Evolutionary conservation across 92 coral and sea anemone genomes (phyloP).

Genomic region (Meandrina meandrites): DNA sequence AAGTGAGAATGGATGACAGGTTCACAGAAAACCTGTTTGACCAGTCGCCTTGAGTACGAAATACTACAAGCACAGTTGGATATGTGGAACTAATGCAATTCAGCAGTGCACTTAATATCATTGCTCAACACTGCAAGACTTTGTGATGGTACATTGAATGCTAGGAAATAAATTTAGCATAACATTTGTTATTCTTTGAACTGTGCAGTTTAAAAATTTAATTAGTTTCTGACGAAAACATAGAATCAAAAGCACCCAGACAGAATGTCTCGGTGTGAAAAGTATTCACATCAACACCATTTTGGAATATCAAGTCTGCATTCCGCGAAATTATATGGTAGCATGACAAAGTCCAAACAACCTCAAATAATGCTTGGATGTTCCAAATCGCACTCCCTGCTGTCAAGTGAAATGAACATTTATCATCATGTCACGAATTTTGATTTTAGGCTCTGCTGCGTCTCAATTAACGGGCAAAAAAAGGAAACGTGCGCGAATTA

Average conservation of each 20-base stretch:
- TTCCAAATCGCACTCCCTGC: conserved; percentile 4
- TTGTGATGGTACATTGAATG: background rate
- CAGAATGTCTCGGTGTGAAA: background rate
- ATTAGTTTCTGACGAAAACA: background rate
- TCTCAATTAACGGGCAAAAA: background rate
- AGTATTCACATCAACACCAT: background rate
- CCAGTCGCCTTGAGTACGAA: no score
- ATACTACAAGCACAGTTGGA: background rate
- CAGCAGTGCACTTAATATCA: background rate
- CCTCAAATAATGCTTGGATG: background rate
- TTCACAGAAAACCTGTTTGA: no score
- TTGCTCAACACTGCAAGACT: background rate
- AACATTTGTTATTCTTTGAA: background rate
- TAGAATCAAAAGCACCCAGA: background rate
- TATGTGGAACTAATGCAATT: background rate
- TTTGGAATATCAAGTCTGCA: background rate
- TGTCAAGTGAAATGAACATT: background rate
- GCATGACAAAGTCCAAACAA: background rate
- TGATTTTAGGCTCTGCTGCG: background rate
- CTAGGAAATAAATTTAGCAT: background rate
- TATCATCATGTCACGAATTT: conserved; percentile 29
- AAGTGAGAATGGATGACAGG: no score
- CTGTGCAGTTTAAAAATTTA: background rate
- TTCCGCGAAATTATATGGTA: conserved; percentile 3
- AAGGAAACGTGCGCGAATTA: background rate